A percentile compares a stretch with the other conserved stretches of the same genome.
Evolutionary conservation across 2,113 vertebrate species (phyloP).

Genomic region (Toxotes chatareus): DNA sequence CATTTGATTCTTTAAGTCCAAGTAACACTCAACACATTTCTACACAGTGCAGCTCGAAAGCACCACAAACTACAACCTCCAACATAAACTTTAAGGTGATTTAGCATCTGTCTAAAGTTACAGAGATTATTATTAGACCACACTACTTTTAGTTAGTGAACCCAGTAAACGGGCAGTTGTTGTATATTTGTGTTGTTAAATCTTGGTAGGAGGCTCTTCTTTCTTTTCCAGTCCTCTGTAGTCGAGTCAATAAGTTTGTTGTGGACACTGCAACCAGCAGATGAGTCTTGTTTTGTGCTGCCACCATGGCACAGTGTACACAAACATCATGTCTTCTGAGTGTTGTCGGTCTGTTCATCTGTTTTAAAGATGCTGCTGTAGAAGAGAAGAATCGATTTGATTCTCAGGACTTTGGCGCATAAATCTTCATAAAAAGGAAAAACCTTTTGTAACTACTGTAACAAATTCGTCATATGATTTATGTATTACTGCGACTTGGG

Average conservation of each 20-base stretch:
- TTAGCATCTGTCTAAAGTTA: no score
- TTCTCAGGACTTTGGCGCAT: background rate
- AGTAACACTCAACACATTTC: no score
- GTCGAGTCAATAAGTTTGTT: background rate
- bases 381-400: background rate
- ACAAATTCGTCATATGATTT: background rate
- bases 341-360: background rate
- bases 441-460: background rate
- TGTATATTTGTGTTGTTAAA: no score
- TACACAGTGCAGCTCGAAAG: no score
- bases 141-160: no score
- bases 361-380: background rate
- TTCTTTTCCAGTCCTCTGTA: background rate
- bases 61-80: no score
- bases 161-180: no score
- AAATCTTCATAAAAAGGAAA: background rate
- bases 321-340: background rate
- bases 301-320: background rate
- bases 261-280: slow-evolving; percentile 15
- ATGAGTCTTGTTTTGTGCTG: slow-evolving; percentile 1
- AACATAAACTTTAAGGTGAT: no score
- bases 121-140: no score
- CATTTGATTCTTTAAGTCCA: no score
- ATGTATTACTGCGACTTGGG: background rate
- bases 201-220: background rate